Percentiles rank a stretch among this genome's conserved stretches.
Conservation (phyloP, 2,113 vertebrate species). For the Bambusicola thoracicus region DNA sequence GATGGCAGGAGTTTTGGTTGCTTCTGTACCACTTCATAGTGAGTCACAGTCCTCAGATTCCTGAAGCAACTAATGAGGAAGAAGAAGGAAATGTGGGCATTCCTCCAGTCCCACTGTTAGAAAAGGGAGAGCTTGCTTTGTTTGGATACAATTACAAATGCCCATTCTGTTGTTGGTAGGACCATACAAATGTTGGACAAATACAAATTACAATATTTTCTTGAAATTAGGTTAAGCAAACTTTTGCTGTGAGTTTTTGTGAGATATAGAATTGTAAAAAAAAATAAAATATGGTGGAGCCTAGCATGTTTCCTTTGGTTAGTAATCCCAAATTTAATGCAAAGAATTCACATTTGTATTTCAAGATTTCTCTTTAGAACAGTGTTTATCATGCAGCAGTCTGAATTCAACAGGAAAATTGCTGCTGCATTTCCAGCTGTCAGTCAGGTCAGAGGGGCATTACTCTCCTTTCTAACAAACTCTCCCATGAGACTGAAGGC, state of each 20-base stretch:
- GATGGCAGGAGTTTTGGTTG: background rate
- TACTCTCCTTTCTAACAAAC: background rate
- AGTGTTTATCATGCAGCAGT: background rate
- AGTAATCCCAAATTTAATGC: background rate
- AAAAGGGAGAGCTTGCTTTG: background rate
- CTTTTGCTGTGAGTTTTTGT: background rate
- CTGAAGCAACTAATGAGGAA: background rate
- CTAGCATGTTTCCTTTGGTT: background rate
- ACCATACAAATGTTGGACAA: background rate
- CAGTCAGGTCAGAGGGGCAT: background rate
- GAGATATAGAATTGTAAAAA: background rate
- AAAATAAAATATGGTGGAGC: background rate
- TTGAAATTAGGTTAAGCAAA: background rate
- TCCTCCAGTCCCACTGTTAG: rapidly evolving
- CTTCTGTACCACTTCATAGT: background rate
- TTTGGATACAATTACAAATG: background rate
- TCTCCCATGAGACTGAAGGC: background rate
- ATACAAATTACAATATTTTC: background rate
- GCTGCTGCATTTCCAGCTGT: conserved; percentile 26
- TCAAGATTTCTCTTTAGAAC: conserved; percentile 15
- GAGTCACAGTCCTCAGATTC: background rate
- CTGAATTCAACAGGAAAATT: conserved; percentile 28
- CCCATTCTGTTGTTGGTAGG: background rate
- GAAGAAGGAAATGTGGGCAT: rapidly evolving
- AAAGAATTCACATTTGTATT: background rate